Evolutionary conservation across 2,113 vertebrate genomes (phyloP).

Genomic region (Peucedramus taeniatus): DNA sequence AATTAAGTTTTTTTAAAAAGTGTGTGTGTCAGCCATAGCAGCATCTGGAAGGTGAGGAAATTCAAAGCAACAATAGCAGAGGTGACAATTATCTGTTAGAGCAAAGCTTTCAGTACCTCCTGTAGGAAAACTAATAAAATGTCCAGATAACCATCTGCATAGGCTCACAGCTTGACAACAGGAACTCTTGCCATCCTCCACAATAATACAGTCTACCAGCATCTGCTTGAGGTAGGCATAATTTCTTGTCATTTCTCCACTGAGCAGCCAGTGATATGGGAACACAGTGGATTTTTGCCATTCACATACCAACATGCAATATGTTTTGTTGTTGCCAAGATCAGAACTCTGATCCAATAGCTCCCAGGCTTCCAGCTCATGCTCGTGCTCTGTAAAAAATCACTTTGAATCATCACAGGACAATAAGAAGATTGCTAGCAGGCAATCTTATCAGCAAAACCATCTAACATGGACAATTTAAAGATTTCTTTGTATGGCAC

Average conservation of each 20-base stretch:
- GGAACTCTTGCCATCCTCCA: background rate
- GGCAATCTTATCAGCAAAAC: background rate
- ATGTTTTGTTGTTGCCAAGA: background rate
- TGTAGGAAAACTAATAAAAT: background rate
- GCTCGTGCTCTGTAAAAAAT: background rate
- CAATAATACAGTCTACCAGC: background rate
- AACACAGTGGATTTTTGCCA: background rate
- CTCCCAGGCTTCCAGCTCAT: background rate
- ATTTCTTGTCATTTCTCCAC: background rate
- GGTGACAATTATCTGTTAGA: background rate
- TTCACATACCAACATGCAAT: background rate
- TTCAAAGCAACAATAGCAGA: background rate
- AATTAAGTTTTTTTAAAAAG: background rate
- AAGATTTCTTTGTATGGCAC: background rate
- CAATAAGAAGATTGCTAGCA: constrained; percentile 25
- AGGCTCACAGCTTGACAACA: background rate
- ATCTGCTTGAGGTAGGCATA: background rate
- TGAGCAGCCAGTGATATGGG: background rate
- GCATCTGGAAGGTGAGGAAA: background rate
- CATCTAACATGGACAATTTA: background rate
- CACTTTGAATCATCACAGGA: constrained; percentile 13
- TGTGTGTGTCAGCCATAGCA: background rate
- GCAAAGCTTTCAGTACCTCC: background rate
- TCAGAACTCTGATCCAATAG: background rate
- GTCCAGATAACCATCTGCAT: background rate